Percentiles rank a stretch among this genome's conserved stretches.
Conservation (phyloP, 2,113 vertebrate species). For the Rhombomys opimus region DNA sequence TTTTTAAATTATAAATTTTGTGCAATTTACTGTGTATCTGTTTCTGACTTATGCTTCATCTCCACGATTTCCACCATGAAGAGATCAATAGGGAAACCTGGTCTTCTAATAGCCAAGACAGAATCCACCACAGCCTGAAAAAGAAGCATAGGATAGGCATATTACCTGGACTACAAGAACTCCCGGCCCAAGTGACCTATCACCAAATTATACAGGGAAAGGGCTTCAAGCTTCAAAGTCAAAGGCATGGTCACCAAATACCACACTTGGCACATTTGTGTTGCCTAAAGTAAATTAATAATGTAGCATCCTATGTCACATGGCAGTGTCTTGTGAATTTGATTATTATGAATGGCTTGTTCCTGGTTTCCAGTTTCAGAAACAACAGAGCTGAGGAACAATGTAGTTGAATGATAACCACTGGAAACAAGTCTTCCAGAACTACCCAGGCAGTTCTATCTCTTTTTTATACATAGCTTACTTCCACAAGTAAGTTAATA, state of each 20-base stretch:
- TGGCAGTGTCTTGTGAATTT: conserved; percentile 9
- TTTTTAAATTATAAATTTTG: not conserved
- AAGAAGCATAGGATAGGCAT: not conserved
- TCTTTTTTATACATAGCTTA: not conserved
- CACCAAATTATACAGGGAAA: conserved; percentile 19
- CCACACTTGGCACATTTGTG: conserved; percentile 3
- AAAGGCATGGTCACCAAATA: not conserved
- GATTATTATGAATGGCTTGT: conserved; percentile 26
- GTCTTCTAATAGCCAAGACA: conserved; percentile 92
- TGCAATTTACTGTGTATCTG: conserved; percentile 94
- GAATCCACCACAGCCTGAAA: conserved; percentile 97
- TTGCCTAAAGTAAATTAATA: conserved; percentile 59
- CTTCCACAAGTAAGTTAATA: conserved; percentile 49
- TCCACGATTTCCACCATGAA: conserved; percentile 99
- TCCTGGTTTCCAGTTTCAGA: conserved; percentile 46
- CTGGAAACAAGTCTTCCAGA: conserved; percentile 21
- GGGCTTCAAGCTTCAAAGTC: conserved; percentile 10
- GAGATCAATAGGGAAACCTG: conserved; percentile 94
- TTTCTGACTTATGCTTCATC: conserved; percentile 98
- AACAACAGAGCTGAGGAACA: conserved; percentile 2
- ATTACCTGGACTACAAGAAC: not conserved
- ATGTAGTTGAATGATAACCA: conserved; percentile 3
- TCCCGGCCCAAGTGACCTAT: not conserved
- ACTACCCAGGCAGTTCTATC: conserved; percentile 18
- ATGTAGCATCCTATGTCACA: not conserved